phyloP scores from a whole-genome alignment of 1,140 invertebrate species.

The Octopus sinensis region DNA sequence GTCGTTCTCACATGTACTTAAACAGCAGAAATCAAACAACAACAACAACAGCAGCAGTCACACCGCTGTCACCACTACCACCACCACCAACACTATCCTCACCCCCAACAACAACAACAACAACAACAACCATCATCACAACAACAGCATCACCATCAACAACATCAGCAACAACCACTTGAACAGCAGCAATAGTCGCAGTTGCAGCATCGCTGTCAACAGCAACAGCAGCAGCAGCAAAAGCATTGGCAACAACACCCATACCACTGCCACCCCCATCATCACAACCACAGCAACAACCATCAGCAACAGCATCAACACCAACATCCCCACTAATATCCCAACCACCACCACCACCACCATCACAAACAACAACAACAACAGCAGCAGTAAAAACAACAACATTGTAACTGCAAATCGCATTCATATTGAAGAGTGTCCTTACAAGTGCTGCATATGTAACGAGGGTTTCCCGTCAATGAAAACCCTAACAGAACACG shows the following conservation, averaged over 20 bases:
- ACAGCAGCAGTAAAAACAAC: background rate
- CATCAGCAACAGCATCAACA: slow-evolving; percentile 22
- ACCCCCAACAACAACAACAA: no score
- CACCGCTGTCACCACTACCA: slow-evolving; percentile 12
- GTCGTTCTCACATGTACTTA: slow-evolving; percentile 23
- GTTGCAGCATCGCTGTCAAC: background rate
- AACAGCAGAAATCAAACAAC: background rate
- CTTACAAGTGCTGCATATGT: slow-evolving; percentile 29
- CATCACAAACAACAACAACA: background rate
- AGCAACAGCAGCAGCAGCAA: background rate
- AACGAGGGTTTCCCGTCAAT: slow-evolving; percentile 33
- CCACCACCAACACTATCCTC: background rate
- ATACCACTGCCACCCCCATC: slow-evolving; percentile 6
- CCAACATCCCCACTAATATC: no score
- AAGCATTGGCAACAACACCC: slow-evolving; percentile 4
- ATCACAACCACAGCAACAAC: slow-evolving; percentile 20
- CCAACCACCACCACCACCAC: background rate
- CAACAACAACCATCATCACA: no score
- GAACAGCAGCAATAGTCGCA: background rate
- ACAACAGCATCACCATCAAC: no score
- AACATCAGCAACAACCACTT: no score
- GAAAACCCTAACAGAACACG: slow-evolving; percentile 31
- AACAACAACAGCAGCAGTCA: background rate
- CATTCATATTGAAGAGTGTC: slow-evolving; percentile 27
- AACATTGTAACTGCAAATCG: slow-evolving; percentile 6